Evolutionary conservation across 2,797 vertebrate species (phyloP).

Genomic region (Sphenodon punctatus): DNA sequence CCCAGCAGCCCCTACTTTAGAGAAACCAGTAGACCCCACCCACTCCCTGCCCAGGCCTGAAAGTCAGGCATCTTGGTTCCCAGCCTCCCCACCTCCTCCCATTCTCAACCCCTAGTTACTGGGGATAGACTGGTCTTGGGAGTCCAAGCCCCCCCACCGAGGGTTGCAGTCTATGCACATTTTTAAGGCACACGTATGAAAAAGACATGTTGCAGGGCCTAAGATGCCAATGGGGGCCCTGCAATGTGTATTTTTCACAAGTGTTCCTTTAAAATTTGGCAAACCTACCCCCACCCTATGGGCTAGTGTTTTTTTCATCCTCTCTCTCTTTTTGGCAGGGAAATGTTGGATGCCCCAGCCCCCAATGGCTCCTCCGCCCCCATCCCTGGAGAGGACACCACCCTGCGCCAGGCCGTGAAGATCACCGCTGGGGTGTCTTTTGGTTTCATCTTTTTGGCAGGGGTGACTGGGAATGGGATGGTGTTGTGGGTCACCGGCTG

Average conservation of each 20-base stretch:
- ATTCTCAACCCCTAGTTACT: too few relatives aligned
- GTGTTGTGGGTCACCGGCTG: conserved; percentile 50
- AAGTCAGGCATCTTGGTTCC: neutral
- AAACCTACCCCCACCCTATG: too few relatives aligned
- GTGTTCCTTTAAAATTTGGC: too few relatives aligned
- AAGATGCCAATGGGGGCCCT: too few relatives aligned
- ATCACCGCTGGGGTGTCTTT: conserved; percentile 33
- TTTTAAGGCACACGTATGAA: too few relatives aligned
- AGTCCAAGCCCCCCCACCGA: too few relatives aligned
- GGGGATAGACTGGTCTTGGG: too few relatives aligned
- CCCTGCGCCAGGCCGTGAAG: conserved; percentile 22
- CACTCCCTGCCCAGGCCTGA: too few relatives aligned
- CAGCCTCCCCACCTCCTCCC: neutral
- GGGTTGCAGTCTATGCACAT: too few relatives aligned
- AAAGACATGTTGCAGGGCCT: too few relatives aligned
- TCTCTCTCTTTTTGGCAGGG: neutral
- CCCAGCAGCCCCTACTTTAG: neutral
- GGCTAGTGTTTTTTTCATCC: neutral
- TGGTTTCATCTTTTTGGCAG: conserved; percentile 41
- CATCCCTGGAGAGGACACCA: neutral
- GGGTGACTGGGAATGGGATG: conserved; percentile 39
- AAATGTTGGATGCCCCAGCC: neutral
- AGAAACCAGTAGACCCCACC: too few relatives aligned
- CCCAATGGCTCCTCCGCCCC: neutral
- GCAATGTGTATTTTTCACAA: too few relatives aligned